These are phyloP conservation scores for Pollachius pollachius DNA, from an alignment of 2,113 vertebrate genomes.

Conservation along the genomic window DNA sequence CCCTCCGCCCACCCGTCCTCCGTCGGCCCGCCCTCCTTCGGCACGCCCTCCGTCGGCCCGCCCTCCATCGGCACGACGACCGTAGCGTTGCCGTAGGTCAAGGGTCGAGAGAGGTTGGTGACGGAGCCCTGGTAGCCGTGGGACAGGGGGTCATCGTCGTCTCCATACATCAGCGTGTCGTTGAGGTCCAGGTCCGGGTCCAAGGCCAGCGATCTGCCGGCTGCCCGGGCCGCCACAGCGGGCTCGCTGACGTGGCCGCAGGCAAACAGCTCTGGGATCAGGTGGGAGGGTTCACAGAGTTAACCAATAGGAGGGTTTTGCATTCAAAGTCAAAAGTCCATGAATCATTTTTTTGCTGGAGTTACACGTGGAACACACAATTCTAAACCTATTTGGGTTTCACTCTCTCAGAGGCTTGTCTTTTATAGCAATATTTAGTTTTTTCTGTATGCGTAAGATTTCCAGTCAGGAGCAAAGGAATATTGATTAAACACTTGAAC, in stretches of 20 bases:
- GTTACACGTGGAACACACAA: not conserved
- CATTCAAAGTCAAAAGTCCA: not conserved
- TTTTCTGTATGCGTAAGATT: no score
- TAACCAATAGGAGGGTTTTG: no score
- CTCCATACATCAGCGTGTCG: not conserved
- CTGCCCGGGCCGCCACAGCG: not conserved
- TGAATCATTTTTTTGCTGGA: not conserved
- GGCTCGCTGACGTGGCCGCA: constrained; percentile 50
- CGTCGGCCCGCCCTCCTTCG: not conserved
- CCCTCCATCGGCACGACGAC: not conserved
- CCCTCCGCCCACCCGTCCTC: no score
- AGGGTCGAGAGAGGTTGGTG: not conserved
- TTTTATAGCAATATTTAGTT: no score
- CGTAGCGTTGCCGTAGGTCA: not conserved
- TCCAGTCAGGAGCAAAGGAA: no score
- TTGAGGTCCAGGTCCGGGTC: not conserved
- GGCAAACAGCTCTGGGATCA: constrained; percentile 53
- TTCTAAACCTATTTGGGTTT: no score
- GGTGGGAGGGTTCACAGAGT: not conserved
- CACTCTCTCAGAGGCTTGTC: no score
- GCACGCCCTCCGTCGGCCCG: no score
- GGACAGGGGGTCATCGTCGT: not conserved
- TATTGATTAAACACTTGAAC: no score
- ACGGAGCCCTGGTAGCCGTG: not conserved
- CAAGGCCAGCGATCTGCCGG: not conserved